phyloP scores from a whole-genome alignment of 2,888 invertebrate species.

The Congeria kusceri region DNA sequence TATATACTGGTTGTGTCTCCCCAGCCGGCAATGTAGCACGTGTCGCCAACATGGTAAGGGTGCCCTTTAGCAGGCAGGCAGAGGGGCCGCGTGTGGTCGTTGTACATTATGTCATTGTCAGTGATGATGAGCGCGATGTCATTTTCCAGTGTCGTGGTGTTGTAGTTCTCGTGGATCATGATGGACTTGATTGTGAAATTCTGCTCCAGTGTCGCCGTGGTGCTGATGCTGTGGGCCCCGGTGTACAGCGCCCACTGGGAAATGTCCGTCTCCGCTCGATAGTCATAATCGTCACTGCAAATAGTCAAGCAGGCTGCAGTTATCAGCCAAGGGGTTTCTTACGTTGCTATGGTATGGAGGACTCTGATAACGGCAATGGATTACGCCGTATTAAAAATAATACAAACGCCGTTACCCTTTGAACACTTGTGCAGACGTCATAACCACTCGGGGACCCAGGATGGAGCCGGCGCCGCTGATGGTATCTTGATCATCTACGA shows the following conservation, averaged over 20 bases:
- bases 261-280: no score
- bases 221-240: constrained; percentile 57
- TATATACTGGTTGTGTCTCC: constrained; percentile 41
- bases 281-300: no score
- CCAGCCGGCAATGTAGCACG: constrained; percentile 62
- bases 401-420: constrained; percentile 40
- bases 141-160: constrained; percentile 46
- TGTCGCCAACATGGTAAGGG: constrained; percentile 37
- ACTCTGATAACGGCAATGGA: no score
- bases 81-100: constrained; percentile 49
- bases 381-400: no score
- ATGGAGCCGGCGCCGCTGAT: constrained; percentile 56
- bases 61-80: constrained; percentile 52
- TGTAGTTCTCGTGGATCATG: constrained; percentile 53
- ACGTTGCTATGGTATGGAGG: no score
- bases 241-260: constrained; percentile 55
- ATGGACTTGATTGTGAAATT: constrained; percentile 51
- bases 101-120: constrained; percentile 33
- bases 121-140: constrained; percentile 59
- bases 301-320: no score
- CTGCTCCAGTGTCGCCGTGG: constrained; percentile 56
- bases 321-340: no score
- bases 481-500: constrained; percentile 58
- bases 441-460: constrained; percentile 47
- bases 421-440: constrained; percentile 62